These are phyloP conservation scores for Pinna nobilis DNA, from an alignment of 1,140 invertebrate species.

Conservation along the genomic window DNA sequence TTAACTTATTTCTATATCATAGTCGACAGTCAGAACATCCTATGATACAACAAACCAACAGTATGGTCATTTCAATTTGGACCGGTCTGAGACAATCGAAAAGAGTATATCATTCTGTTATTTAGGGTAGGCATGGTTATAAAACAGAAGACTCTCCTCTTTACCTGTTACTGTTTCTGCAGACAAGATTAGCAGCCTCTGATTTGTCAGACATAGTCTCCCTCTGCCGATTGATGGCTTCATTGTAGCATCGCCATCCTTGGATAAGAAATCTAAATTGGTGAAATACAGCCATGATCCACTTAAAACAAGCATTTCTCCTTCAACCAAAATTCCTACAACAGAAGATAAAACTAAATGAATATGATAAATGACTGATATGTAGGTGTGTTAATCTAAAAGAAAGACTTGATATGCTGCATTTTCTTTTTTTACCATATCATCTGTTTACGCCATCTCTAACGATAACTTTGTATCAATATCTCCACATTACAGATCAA, in stretches of 20 bases:
- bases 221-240: conserved; percentile 59
- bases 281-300: conserved; percentile 54
- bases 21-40: neutral
- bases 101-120: too few relatives aligned
- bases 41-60: neutral
- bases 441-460: neutral
- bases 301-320: conserved; percentile 49
- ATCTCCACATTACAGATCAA: neutral
- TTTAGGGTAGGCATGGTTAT: neutral
- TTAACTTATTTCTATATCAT: too few relatives aligned
- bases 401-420: too few relatives aligned
- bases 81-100: too few relatives aligned
- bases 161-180: conserved; percentile 57
- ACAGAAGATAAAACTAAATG: conserved; percentile 3
- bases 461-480: neutral
- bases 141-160: too few relatives aligned
- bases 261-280: conserved; percentile 52
- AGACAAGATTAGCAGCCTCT: conserved; percentile 59
- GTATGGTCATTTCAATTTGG: too few relatives aligned
- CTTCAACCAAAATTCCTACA: conserved; percentile 63
- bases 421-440: neutral
- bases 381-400: neutral
- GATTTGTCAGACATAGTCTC: conserved; percentile 59
- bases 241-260: conserved; percentile 37
- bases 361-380: neutral